Base-by-base conservation (phyloP, 2,888 invertebrate species). In the Orchesellides sinensis region DNA sequence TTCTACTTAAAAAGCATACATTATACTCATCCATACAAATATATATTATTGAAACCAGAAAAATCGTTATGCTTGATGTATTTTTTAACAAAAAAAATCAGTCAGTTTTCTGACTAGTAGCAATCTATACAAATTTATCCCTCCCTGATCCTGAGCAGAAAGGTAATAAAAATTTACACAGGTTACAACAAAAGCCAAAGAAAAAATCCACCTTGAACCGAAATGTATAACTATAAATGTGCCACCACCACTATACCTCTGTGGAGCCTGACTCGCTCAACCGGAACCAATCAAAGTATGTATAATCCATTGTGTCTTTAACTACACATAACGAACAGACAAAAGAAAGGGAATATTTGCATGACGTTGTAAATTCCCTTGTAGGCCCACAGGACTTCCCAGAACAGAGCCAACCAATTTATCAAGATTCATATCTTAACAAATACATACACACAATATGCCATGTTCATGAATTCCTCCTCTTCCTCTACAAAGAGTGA, bases 301-400 rank as follows among this genome's bases (percentile, higher is more conserved):
- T 45, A 40, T 23, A 47, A 63, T 73, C 27, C 52, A 63, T 49
- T 73, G 73, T 47, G 29, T 63, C 10, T 47, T 75, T 35, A 65
- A n/a, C n/a, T n/a, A n/a, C n/a, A n/a, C n/a, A n/a, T n/a, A n/a
- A n/a, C 27, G 54, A 56, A 35, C 27, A 66, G 45, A 56, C 40
- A 63, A 59, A 27, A 68, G 61, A 61, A 35, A 54, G 59, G 49
- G n/a, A 8, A 29, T 59, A 68, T 69, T 78, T 69, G 69, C 68
- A 79, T 79, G 78, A 79, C 78, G 54, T 63, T 70, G 70, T 70
- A 54, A 70, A 63, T 77, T 54, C 63, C 54, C 52, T 12, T 35
- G 49, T 23, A 52, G 35, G 47, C 54, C 63, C 25, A 23, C 40
- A 52, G 49, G 47, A 69, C 47, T 69, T 78, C 69, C 61, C 49